Evolutionary conservation across 1,140 invertebrate species (phyloP), one percentile per base, ranked within the genome.

Genomic region (Heliconius hermathena): DNA sequence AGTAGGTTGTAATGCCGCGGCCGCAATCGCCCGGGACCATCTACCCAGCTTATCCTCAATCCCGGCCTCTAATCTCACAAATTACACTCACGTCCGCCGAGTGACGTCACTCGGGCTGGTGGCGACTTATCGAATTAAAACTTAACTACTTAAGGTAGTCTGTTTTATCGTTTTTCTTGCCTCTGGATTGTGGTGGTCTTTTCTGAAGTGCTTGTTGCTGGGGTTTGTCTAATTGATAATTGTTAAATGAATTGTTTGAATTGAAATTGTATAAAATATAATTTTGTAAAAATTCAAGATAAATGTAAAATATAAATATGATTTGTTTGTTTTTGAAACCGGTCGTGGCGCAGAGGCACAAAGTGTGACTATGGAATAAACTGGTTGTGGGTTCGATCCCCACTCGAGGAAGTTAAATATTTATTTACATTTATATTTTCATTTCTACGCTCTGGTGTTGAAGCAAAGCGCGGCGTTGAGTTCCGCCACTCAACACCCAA

Each of bases 41-140:
- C 66, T 76, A 29, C 77, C 77, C 54, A 49, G 79, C 66, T 74
- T 71, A 74, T 74, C 74, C 76, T 20, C 52, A 73, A 74, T 74
- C 41, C 81, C 74, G 71, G 81, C 20, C 33, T 75, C 77, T 81
- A 78, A 81, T 81, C 80, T 78, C 77, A 81, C 77, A 78, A 81
- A 81, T 81, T 79, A 82, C 78, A 82, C 77, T 74, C 77, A 74
- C 77, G 77, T 72, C 3, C 46, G 49, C 49, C 4, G 49, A 52
- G 49, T 52, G 49, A 66, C 74, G 79, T 80, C 79, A 80, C 79
- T 79, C 33, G 73, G 70, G 70, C 38, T 82, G 75, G 77, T 79
- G 72, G 38, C 74, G 78, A 77, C 71, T 82, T 80, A 82, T 79
- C 72, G 81, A 80, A 82, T 82, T 80, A 82, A 80, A 80, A 79